Evolutionary conservation across 2,888 invertebrate species (phyloP).

Genomic region (Phortica magna): DNA sequence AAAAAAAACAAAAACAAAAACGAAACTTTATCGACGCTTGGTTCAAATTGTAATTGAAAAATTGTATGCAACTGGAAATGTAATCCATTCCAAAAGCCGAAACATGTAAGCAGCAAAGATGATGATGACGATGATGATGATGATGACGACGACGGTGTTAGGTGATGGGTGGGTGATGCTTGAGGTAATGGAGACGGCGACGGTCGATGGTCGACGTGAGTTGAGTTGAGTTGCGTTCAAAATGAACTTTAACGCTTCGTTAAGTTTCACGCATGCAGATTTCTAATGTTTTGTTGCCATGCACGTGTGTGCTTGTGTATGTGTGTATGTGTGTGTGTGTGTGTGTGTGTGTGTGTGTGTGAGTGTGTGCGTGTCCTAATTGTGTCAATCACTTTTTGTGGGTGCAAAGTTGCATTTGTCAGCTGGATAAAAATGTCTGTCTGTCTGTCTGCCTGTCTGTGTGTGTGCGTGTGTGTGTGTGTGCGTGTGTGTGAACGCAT

Average conservation of each 20-base stretch:
- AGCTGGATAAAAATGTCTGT: slow-evolving; percentile 11
- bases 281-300: slow-evolving; percentile 46
- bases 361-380: slow-evolving; percentile 59
- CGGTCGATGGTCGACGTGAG: slow-evolving; percentile 43
- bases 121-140: too few relatives aligned
- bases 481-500: slow-evolving; percentile 14
- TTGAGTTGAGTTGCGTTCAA: slow-evolving; percentile 66
- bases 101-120: too few relatives aligned
- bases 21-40: too few relatives aligned
- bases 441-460: not conserved
- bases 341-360: slow-evolving; percentile 35
- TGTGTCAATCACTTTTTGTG: slow-evolving; percentile 71
- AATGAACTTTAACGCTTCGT: slow-evolving; percentile 69
- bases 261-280: slow-evolving; percentile 72
- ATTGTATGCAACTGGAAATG: too few relatives aligned
- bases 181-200: not conserved
- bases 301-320: slow-evolving; percentile 27
- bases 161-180: too few relatives aligned
- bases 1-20: too few relatives aligned
- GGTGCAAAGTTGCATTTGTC: slow-evolving; percentile 38
- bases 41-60: too few relatives aligned
- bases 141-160: too few relatives aligned
- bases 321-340: slow-evolving; percentile 20
- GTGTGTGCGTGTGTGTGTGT: not conserved
- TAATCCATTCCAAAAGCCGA: too few relatives aligned